Evolutionary conservation across 2,113 vertebrate species (phyloP).

Genomic region (Verasper variegatus): DNA sequence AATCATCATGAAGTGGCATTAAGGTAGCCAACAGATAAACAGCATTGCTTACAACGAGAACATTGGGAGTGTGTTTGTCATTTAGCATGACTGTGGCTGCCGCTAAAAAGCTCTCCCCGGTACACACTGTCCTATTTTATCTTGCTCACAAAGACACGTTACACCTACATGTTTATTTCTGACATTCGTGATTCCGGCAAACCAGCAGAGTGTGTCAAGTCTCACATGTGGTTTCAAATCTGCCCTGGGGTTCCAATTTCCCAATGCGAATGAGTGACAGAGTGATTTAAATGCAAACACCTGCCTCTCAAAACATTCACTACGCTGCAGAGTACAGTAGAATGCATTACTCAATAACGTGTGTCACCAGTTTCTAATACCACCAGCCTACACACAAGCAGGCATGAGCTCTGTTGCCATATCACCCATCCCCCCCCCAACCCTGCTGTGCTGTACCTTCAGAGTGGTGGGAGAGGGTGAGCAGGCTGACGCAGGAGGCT

Average conservation of each 20-base stretch:
- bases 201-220: constrained; percentile 18
- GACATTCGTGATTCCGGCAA: constrained; percentile 1
- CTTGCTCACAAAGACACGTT: constrained; percentile 31
- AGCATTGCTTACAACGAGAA: constrained; percentile 25
- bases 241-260: constrained; percentile 40
- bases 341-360: constrained; percentile 56
- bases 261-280: constrained; percentile 20
- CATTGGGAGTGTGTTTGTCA: constrained; percentile 21
- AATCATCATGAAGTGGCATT: constrained; percentile 60
- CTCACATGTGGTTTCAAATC: constrained; percentile 30
- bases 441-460: constrained; percentile 86
- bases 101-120: constrained; percentile 12
- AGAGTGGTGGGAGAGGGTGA: constrained; percentile 98
- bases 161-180: constrained; percentile 29
- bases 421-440: constrained; percentile 42
- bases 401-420: constrained; percentile 32
- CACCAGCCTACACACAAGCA: constrained; percentile 42
- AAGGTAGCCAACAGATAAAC: constrained; percentile 57
- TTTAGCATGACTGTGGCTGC: constrained; percentile 28
- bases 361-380: constrained; percentile 39
- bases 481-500: constrained; percentile 97
- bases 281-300: constrained; percentile 49
- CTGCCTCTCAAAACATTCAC: constrained; percentile 38
- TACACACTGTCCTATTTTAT: constrained; percentile 43
- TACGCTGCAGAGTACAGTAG: constrained; percentile 32